Conservation (phyloP, 2,888 invertebrate genomes). For the Mycalesis mineus region DNA sequence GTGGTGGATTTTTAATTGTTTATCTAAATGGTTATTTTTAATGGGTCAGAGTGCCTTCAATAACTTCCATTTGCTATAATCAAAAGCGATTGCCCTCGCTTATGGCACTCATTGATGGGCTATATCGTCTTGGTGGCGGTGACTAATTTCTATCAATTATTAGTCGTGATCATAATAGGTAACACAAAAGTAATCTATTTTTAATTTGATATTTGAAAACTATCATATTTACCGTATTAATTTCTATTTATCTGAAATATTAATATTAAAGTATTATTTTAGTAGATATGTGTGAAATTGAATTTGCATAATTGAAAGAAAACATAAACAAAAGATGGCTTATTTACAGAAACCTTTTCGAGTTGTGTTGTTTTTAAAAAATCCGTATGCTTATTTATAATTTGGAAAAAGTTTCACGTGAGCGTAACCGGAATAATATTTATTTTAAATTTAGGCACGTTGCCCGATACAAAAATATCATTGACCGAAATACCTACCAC, state of each 20-base stretch:
- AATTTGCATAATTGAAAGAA: background rate
- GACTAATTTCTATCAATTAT: slow-evolving; percentile 19
- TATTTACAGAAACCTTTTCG: background rate
- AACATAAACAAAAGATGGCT: background rate
- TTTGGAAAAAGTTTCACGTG: background rate
- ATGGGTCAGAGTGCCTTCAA: slow-evolving; percentile 55
- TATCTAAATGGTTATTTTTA: too few species aligned
- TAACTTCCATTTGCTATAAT: slow-evolving; percentile 73
- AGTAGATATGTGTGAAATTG: too few species aligned
- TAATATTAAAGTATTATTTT: too few species aligned
- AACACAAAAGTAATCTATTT: too few species aligned
- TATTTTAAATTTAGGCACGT: slow-evolving; percentile 1
- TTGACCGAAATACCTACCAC: slow-evolving; percentile 7
- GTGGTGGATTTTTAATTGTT: background rate
- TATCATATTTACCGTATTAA: too few species aligned
- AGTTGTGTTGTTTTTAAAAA: background rate
- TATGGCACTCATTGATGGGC: slow-evolving; percentile 42
- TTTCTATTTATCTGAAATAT: too few species aligned
- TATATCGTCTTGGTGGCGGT: slow-evolving; percentile 29
- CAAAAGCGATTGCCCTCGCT: slow-evolving; percentile 68
- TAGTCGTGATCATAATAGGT: background rate
- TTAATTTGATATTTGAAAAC: too few species aligned
- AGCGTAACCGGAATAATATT: slow-evolving; percentile 5
- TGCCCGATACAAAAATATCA: slow-evolving; percentile 1
- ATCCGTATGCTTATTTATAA: background rate